phyloP scores from a whole-genome alignment of 2,888 invertebrate species.

The Cataglyphis cursor region DNA sequence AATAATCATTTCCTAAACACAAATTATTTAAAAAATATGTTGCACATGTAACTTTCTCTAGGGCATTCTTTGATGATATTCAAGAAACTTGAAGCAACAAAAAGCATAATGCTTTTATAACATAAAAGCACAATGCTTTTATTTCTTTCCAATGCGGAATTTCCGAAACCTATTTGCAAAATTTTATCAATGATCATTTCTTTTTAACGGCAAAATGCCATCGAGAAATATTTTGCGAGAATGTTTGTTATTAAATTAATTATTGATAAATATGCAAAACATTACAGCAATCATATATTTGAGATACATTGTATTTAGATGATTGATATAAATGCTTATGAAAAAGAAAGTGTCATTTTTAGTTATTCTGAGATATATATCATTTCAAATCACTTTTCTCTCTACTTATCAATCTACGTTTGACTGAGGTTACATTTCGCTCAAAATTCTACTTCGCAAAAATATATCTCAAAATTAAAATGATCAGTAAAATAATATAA shows the following conservation, averaged over 20 bases:
- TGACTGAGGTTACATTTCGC: background rate
- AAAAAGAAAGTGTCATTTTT: background rate
- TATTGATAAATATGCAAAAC: conserved; percentile 1
- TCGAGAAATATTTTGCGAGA: conserved; percentile 3
- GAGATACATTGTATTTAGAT: conserved; percentile 2
- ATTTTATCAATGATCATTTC: background rate
- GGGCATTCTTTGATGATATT: conserved; percentile 8
- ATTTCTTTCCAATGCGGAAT: conserved; percentile 19
- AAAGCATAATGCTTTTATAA: conserved; percentile 27
- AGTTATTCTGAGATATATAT: background rate
- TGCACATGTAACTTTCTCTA: background rate
- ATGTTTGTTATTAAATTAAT: conserved; percentile 13
- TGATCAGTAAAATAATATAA: background rate
- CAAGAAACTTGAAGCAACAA: conserved; percentile 30
- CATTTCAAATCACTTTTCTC: background rate
- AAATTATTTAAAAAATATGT: conserved; percentile 25
- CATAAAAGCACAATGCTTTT: conserved; percentile 30
- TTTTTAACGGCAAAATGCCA: background rate
- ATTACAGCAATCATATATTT: background rate
- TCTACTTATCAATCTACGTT: background rate
- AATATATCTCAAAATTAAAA: background rate
- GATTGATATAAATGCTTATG: background rate
- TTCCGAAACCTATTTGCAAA: background rate
- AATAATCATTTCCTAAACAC: background rate
- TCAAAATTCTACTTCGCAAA: background rate